phyloP scores from a whole-genome alignment of 2,797 vertebrate species.

The Myotis vivesi region DNA sequence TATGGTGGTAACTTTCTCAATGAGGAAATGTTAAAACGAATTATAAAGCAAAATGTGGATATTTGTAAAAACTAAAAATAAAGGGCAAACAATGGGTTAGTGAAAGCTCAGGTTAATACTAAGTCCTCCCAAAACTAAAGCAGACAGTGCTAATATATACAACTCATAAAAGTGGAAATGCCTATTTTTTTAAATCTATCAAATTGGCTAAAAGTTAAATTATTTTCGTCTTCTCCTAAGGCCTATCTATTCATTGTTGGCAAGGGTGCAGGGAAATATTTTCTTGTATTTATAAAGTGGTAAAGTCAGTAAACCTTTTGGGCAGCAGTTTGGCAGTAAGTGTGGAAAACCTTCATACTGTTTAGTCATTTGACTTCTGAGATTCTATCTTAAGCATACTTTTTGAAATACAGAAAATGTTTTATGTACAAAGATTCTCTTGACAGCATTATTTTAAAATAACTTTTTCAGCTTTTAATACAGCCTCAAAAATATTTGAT shows the following conservation, averaged over 20 bases:
- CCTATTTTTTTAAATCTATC: background rate
- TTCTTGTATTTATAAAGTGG: background rate
- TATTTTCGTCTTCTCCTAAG: background rate
- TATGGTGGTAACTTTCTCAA: background rate
- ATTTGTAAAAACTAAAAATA: constrained; percentile 37
- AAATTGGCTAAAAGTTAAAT: background rate
- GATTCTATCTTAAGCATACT: background rate
- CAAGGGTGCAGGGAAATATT: constrained; percentile 26
- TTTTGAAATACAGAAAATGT: constrained; percentile 29
- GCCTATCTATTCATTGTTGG: background rate
- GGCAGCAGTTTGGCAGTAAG: constrained; percentile 40
- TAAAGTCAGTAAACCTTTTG: background rate
- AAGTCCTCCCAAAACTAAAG: background rate
- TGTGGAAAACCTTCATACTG: constrained; percentile 1
- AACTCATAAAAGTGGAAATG: constrained; percentile 16
- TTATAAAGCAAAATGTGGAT: background rate
- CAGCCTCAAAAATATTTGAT: constrained; percentile 21
- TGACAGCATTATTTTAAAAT: constrained; percentile 40
- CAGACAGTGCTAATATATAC: background rate
- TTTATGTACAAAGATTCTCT: constrained; percentile 13
- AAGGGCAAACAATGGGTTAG: background rate
- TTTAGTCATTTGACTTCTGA: constrained; percentile 40
- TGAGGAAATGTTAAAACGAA: constrained; percentile 6
- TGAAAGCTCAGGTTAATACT: constrained; percentile 28
- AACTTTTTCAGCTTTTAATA: background rate